Evolutionary conservation across 2,113 vertebrate species (phyloP).

Genomic region (Rhinichthys klamathensis): DNA sequence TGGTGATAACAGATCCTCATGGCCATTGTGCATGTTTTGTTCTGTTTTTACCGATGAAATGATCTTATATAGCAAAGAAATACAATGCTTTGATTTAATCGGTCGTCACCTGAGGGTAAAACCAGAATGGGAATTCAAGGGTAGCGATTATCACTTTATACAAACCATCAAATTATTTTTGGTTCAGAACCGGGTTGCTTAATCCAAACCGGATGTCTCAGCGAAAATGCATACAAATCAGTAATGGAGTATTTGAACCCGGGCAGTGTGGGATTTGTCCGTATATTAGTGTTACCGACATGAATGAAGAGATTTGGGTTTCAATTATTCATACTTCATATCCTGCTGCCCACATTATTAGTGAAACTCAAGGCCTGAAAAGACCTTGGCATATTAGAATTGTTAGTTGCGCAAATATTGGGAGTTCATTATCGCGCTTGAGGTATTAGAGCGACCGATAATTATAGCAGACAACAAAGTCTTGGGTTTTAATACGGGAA

Average conservation of each 20-base stretch:
- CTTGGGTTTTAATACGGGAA: slow-evolving; percentile 35
- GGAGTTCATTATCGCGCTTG: slow-evolving; percentile 41
- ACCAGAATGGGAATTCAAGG: not conserved
- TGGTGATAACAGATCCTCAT: slow-evolving; percentile 29
- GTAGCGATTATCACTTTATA: not conserved
- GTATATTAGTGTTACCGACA: slow-evolving; percentile 39
- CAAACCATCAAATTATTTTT: not conserved
- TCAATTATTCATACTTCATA: slow-evolving; percentile 57
- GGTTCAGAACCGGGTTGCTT: not conserved
- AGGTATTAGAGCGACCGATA: slow-evolving; percentile 39
- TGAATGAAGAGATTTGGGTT: slow-evolving; percentile 43
- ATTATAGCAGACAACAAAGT: slow-evolving; percentile 36
- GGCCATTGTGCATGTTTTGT: not conserved
- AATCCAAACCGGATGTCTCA: not conserved
- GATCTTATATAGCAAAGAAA: not conserved
- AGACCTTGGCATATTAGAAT: slow-evolving; percentile 45
- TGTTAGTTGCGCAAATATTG: slow-evolving; percentile 44
- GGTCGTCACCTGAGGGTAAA: slow-evolving; percentile 14
- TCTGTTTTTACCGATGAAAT: slow-evolving; percentile 11
- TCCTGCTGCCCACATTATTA: slow-evolving; percentile 54
- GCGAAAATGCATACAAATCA: not conserved
- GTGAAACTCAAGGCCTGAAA: slow-evolving; percentile 43
- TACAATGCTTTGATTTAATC: slow-evolving; percentile 22
- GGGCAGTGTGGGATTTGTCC: slow-evolving; percentile 26
- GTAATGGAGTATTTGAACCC: slow-evolving; percentile 6